A percentile compares a stretch with the other conserved stretches of the same genome.
Conservation (phyloP, 2,113 vertebrate species). For the Salvator merianae region DNA sequence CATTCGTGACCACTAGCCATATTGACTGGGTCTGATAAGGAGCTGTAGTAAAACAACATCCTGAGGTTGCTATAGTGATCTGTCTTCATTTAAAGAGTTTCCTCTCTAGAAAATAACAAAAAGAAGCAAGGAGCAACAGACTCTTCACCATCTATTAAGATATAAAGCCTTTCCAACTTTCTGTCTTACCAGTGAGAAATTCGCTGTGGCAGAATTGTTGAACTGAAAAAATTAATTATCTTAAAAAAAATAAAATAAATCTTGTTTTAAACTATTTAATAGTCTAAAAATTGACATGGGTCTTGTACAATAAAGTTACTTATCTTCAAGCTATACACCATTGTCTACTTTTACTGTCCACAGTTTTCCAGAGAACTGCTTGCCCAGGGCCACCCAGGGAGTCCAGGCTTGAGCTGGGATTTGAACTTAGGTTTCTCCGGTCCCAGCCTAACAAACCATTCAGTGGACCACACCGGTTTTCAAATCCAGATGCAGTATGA, state of each 20-base stretch:
- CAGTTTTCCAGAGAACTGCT: not conserved
- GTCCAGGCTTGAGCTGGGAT: conserved; percentile 6
- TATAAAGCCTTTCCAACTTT: not conserved
- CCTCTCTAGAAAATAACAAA: not conserved
- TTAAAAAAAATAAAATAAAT: not conserved
- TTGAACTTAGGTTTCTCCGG: conserved; percentile 2
- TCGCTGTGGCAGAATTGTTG: not conserved
- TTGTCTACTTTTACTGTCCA: not conserved
- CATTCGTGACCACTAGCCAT: too few relatives aligned
- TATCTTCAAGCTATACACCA: not conserved
- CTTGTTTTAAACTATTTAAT: not conserved
- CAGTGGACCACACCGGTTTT: conserved; percentile 19
- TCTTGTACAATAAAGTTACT: not conserved
- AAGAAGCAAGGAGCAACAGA: not conserved
- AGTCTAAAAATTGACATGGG: not conserved
- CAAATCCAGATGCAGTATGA: not conserved
- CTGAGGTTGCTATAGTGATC: too few relatives aligned
- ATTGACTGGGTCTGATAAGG: too few relatives aligned
- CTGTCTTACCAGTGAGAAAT: not conserved
- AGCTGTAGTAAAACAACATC: too few relatives aligned
- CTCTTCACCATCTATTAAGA: not conserved
- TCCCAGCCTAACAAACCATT: conserved; percentile 15
- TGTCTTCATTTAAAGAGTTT: too few relatives aligned
- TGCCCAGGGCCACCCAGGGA: conserved; percentile 21
- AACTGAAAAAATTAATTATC: not conserved